Conservation (phyloP, 2,113 vertebrate genomes). For the Myotis brandtii region DNA sequence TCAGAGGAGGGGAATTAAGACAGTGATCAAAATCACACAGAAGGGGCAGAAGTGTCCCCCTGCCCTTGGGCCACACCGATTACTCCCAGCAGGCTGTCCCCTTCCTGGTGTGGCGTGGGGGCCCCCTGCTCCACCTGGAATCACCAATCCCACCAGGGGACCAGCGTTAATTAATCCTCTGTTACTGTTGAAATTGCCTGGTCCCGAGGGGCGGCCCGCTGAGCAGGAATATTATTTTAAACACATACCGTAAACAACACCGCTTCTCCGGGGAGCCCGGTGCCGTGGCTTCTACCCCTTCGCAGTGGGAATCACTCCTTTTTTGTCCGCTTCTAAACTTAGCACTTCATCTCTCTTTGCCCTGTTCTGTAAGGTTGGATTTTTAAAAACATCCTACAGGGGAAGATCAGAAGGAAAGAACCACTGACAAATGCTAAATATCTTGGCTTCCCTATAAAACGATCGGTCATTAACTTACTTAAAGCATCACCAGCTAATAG, state of each 20-base stretch:
- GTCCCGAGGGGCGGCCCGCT: conserved; percentile 89
- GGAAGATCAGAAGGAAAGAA: conserved; percentile 37
- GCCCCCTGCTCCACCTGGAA: conserved; percentile 88
- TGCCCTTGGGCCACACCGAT: conserved; percentile 84
- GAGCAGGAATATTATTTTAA: conserved; percentile 95
- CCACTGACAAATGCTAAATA: conserved; percentile 5
- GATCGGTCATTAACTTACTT: conserved; percentile 72
- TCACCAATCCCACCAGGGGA: conserved; percentile 91
- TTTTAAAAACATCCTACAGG: neutral
- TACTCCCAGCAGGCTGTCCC: conserved; percentile 83
- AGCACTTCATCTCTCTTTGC: conserved; percentile 47
- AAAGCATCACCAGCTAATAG: conserved; percentile 43
- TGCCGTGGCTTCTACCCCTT: conserved; percentile 84
- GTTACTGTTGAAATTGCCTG: conserved; percentile 95
- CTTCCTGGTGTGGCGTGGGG: conserved; percentile 84
- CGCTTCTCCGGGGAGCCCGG: conserved; percentile 84
- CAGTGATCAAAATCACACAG: conserved; percentile 85
- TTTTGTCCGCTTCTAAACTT: conserved; percentile 62
- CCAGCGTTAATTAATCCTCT: conserved; percentile 96
- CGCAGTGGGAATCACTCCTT: conserved; percentile 77
- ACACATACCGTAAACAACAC: conserved; percentile 95
- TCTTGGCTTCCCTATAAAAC: conserved; percentile 45
- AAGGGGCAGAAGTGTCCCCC: conserved; percentile 79
- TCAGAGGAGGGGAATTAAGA: conserved; percentile 75
- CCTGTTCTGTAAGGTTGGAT: conserved; percentile 57